Evolutionary conservation across 2,888 invertebrate genomes (phyloP).

Genomic region (Pecten maximus): DNA sequence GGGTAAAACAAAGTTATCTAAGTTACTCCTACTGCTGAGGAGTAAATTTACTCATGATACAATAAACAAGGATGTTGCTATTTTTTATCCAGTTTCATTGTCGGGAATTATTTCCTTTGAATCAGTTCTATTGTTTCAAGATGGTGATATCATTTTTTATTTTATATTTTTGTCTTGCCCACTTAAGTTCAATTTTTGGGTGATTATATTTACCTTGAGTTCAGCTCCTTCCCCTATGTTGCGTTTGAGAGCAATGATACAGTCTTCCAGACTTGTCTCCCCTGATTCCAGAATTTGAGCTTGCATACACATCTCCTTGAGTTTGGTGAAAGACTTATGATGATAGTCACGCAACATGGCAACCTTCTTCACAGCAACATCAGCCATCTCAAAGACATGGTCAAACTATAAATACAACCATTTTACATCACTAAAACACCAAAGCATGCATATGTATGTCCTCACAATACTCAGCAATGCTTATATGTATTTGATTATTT

Average conservation of each 20-base stretch:
- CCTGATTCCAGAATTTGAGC: conserved; percentile 58
- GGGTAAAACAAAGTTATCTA: too few species aligned
- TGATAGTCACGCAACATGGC: conserved; percentile 62
- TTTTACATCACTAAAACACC: background rate
- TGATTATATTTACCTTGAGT: conserved; percentile 61
- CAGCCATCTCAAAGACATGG: conserved; percentile 62
- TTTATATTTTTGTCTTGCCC: background rate
- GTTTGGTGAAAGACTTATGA: conserved; percentile 63
- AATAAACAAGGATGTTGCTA: too few species aligned
- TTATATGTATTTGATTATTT: too few species aligned
- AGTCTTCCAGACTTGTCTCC: conserved; percentile 71
- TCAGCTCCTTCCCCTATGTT: conserved; percentile 61
- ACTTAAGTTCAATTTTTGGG: background rate
- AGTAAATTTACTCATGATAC: too few species aligned
- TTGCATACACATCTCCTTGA: conserved; percentile 63
- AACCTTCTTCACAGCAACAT: conserved; percentile 62
- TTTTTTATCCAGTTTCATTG: too few species aligned
- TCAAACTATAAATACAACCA: conserved; percentile 64
- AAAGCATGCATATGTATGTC: conserved; percentile 10
- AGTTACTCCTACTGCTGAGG: too few species aligned
- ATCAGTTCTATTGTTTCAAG: background rate
- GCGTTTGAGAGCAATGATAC: conserved; percentile 67
- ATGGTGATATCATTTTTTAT: background rate
- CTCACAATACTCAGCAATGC: too few species aligned
- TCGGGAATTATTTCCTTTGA: background rate